These are phyloP conservation scores for Pseudomyrmex pallidus DNA, from an alignment of 1,140 invertebrate species.

Conservation along the genomic window DNA sequence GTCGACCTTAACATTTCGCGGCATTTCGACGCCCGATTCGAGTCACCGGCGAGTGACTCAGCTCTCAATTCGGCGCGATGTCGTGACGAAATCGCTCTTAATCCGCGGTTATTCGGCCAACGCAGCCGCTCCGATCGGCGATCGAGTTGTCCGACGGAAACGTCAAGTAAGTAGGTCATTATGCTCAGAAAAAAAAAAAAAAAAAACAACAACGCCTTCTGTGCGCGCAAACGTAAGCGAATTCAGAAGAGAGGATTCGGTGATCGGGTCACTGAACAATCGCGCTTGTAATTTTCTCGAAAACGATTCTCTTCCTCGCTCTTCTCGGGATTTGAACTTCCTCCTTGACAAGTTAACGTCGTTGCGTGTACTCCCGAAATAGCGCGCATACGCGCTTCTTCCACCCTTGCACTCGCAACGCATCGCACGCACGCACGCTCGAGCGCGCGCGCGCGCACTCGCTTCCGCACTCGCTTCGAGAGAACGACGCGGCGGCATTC, in stretches of 20 bases:
- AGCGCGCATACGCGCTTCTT: slow-evolving; percentile 41
- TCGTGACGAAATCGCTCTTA: slow-evolving; percentile 20
- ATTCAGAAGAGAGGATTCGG: neutral
- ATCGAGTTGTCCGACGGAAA: neutral
- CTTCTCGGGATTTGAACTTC: neutral
- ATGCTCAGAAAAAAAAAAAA: no score
- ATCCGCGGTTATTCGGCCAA: neutral
- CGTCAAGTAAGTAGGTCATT: neutral
- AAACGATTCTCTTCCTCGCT: neutral
- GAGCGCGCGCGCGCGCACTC: no score
- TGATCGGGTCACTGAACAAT: no score
- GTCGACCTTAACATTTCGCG: slow-evolving; percentile 41
- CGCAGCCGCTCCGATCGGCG: neutral
- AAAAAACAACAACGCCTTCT: neutral
- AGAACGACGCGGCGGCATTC: no score
- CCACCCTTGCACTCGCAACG: neutral
- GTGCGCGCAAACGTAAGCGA: neutral
- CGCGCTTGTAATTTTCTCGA: neutral
- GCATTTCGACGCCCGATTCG: slow-evolving; percentile 10
- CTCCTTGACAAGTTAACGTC: slow-evolving; percentile 20
- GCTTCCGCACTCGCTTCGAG: neutral
- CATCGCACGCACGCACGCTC: neutral
- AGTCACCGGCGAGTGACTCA: slow-evolving; percentile 21
- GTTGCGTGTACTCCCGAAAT: slow-evolving; percentile 53
- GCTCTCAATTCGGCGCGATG: slow-evolving; percentile 18